Evolutionary conservation across 2,888 invertebrate genomes (phyloP).

Genomic region (Epicampocera succincta): DNA sequence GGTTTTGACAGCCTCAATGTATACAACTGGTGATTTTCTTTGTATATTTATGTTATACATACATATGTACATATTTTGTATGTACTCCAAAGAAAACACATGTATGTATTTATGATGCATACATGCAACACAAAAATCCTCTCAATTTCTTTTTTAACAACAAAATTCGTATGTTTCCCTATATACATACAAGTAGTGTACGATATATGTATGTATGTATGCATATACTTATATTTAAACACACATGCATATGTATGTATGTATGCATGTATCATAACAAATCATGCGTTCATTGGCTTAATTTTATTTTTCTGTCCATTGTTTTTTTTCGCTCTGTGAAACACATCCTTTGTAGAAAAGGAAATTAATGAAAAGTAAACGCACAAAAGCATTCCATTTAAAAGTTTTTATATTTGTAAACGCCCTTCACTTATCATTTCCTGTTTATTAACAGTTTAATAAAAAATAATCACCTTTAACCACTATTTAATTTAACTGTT

Average conservation of each 20-base stretch:
- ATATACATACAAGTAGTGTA: no score
- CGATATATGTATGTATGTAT: background rate
- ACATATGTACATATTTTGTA: no score
- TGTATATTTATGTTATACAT: no score
- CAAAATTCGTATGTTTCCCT: background rate
- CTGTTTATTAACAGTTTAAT: background rate
- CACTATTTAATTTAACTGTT: constrained; percentile 43
- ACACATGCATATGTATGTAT: no score
- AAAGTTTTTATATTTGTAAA: background rate
- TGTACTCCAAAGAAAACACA: no score
- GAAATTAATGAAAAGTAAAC: no score
- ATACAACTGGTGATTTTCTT: no score
- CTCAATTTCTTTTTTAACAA: no score
- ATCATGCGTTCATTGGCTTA: constrained; percentile 40
- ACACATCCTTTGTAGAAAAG: constrained; percentile 19
- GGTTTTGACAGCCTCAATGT: no score
- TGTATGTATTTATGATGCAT: no score
- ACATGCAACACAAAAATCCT: no score
- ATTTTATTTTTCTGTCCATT: constrained; percentile 7
- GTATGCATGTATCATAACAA: background rate
- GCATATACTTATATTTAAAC: no score
- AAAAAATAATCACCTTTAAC: constrained; percentile 38
- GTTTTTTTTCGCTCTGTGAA: background rate
- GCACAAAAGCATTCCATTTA: background rate
- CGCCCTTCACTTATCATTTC: constrained; percentile 46